Evolutionary conservation across 1,140 invertebrate species (phyloP), one percentile per base, ranked within the genome.

Genomic region (Stenopsyche tienmushanensis): DNA sequence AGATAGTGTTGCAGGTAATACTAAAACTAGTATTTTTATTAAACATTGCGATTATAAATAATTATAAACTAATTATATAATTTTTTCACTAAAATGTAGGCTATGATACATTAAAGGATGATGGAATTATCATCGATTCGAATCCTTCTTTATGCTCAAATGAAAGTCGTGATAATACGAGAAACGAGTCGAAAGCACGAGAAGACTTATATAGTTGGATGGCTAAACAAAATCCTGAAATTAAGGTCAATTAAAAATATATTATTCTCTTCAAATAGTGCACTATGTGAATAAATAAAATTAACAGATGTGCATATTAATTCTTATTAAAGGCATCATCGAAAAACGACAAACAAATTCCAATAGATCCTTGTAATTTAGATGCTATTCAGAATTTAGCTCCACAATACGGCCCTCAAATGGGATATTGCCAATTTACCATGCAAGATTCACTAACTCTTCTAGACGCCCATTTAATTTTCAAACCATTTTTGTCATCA

Each of bases 181-280:
- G 74, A 53, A 74, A 71, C 69, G 63, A 65, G 65, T 72, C 77
- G 63, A 74, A 80, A 69, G 73, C 78, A 3, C 85, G 86, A n/a
- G 92, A 96, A 75, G 92, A 94, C 80, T 79, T 97, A 29, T 97
- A 97, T 73, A 92, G 89, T 65, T 97, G 94, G 94, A 96, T 97
- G 94, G 91, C 91, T 0, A 91, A 93, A 72, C 94, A 96, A 71
- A 92, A 96, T 53, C 79, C 78, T n/a, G 76, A 79, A n/a, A 78
- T 78, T 76, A 74, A 78, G 39, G 79, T 80, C 44, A 45, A 5
- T 45, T 15, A 17, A 15, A 15, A 18, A 45, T 45, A 45, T 45
- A 45, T 10, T 15, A 5, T 9, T 8, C 9, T 45, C 9, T 45
- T 45, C 29, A 5, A 39, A 39, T 39, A 39, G 7, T 13, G n/a